Conservation (phyloP, 2,888 invertebrate genomes). For the Cryptus viduatorius region DNA sequence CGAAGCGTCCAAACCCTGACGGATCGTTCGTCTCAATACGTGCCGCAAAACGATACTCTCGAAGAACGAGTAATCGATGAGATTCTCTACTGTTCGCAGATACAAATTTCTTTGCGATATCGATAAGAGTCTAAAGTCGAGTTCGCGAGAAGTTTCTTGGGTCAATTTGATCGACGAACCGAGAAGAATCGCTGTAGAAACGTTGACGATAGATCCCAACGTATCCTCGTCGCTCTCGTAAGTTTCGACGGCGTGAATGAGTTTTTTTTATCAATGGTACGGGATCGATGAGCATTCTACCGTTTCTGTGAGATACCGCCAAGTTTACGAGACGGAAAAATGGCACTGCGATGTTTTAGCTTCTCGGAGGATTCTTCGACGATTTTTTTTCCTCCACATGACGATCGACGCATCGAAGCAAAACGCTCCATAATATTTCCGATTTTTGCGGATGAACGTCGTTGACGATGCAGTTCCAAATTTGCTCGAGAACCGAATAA, state of each 20-base stretch:
- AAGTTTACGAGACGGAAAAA: slow-evolving; percentile 85
- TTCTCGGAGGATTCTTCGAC: slow-evolving; percentile 80
- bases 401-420: slow-evolving; percentile 80
- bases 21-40: slow-evolving; percentile 87
- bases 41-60: slow-evolving; percentile 90
- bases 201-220: slow-evolving; percentile 73
- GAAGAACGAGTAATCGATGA: slow-evolving; percentile 89
- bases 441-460: slow-evolving; percentile 89
- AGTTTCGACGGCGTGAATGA: slow-evolving; percentile 80
- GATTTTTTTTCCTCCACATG: slow-evolving; percentile 75
- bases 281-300: slow-evolving; percentile 88
- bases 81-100: slow-evolving; percentile 89
- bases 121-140: slow-evolving; percentile 88
- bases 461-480: slow-evolving; percentile 88
- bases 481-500: slow-evolving; percentile 89
- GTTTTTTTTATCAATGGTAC: slow-evolving; percentile 87
- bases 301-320: slow-evolving; percentile 88
- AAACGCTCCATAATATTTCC: slow-evolving; percentile 88
- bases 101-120: slow-evolving; percentile 87
- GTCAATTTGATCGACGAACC: slow-evolving; percentile 88
- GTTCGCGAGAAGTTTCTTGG: slow-evolving; percentile 91
- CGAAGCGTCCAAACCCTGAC: slow-evolving; percentile 86
- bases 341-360: slow-evolving; percentile 84
- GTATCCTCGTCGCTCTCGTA: slow-evolving; percentile 70
- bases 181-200: slow-evolving; percentile 78